Evolutionary conservation across 2,797 vertebrate species (phyloP).

Genomic region (Gila robusta): DNA sequence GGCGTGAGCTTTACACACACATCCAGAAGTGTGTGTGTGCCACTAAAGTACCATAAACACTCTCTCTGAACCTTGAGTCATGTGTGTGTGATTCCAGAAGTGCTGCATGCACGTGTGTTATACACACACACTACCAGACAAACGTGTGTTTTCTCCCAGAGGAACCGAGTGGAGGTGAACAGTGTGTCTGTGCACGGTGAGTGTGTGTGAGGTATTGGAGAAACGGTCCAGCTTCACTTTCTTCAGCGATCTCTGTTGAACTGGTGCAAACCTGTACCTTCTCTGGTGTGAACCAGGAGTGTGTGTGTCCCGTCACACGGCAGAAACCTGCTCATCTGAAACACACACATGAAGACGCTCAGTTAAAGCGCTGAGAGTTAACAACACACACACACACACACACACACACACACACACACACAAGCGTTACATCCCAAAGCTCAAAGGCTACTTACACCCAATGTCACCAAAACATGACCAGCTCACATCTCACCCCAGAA

Average conservation of each 20-base stretch:
- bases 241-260: not conserved
- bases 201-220: not conserved
- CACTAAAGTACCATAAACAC: conserved; percentile 67
- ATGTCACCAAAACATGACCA: not conserved
- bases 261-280: not conserved
- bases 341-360: conserved; percentile 57
- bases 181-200: not conserved
- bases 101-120: conserved; percentile 45
- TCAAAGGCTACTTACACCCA: not conserved
- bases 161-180: not conserved
- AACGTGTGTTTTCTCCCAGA: not conserved
- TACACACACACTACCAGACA: conserved; percentile 19
- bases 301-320: conserved; percentile 79
- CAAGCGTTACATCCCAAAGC: not conserved
- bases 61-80: conserved; percentile 12
- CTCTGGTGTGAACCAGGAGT: not conserved
- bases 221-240: not conserved
- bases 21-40: conserved; percentile 65
- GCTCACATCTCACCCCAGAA: not conserved
- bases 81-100: not conserved
- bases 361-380: not conserved
- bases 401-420: not conserved
- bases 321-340: conserved; percentile 95
- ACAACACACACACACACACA: conserved; percentile 2
- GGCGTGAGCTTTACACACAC: conserved; percentile 67